These are phyloP conservation scores for Ctenicera cuprea DNA, from an alignment of 2,888 invertebrate species.

Conservation along the genomic window DNA sequence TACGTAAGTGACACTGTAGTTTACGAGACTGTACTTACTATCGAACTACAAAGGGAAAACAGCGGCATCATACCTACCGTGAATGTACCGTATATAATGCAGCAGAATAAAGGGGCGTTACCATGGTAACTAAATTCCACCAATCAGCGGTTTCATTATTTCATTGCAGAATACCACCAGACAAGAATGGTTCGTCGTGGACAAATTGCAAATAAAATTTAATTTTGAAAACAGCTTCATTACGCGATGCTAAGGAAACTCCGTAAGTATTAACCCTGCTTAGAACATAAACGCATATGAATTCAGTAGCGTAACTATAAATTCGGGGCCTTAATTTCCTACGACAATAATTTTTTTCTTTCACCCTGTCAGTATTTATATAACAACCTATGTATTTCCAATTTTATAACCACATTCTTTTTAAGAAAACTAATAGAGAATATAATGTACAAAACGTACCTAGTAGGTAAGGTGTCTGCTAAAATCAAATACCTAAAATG, in stretches of 20 bases:
- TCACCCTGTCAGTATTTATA: no score
- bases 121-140: conserved; percentile 71
- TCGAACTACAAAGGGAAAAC: conserved; percentile 43
- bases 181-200: conserved; percentile 36
- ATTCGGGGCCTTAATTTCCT: no score
- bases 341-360: no score
- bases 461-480: no score
- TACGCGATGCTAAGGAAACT: background rate
- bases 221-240: conserved; percentile 4
- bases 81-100: conserved; percentile 63
- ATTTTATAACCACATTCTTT: no score
- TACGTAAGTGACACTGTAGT: no score
- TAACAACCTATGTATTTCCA: no score
- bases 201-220: conserved; percentile 35
- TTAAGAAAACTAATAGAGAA: no score
- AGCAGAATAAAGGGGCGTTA: conserved; percentile 70
- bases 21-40: conserved; percentile 29
- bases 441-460: no score
- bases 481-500: no score
- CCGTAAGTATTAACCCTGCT: background rate
- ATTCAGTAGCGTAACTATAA: no score
- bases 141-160: conserved; percentile 71
- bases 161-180: conserved; percentile 65
- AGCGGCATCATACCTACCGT: conserved; percentile 5
- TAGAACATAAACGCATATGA: background rate